These are phyloP conservation scores for Theristus sp. DNA, from an alignment of 2,888 invertebrate species.

Conservation along the genomic window DNA sequence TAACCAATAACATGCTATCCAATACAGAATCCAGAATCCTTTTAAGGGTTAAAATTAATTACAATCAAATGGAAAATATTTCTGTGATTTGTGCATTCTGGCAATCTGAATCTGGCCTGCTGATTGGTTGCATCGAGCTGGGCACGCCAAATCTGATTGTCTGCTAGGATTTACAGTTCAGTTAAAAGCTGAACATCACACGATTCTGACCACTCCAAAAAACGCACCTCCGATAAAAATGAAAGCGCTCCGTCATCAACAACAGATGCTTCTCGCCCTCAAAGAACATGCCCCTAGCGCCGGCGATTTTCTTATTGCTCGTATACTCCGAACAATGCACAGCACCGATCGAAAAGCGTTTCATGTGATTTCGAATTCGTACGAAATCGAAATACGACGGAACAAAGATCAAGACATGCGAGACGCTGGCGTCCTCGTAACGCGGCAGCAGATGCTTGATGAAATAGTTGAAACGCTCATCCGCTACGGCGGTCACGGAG, in stretches of 20 bases:
- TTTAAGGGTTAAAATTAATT: slow-evolving; percentile 20
- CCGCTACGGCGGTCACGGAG: slow-evolving; percentile 42
- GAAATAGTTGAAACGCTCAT: slow-evolving; percentile 66
- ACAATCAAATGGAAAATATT: background rate
- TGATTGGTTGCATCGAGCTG: no score
- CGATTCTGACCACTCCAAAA: background rate
- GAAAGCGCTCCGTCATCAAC: slow-evolving; percentile 78
- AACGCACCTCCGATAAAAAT: slow-evolving; percentile 49
- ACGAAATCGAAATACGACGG: slow-evolving; percentile 94
- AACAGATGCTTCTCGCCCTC: slow-evolving; percentile 73
- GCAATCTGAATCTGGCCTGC: no score
- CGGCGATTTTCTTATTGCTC: slow-evolving; percentile 39
- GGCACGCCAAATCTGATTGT: background rate
- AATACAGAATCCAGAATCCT: no score
- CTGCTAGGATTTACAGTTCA: no score
- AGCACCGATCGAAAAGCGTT: slow-evolving; percentile 47
- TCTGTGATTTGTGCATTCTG: no score
- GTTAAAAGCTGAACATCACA: no score
- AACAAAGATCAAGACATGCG: slow-evolving; percentile 69
- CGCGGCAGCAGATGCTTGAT: slow-evolving; percentile 31
- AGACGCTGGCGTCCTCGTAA: slow-evolving; percentile 49
- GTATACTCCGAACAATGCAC: slow-evolving; percentile 45
- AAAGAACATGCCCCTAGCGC: slow-evolving; percentile 78
- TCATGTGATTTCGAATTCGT: slow-evolving; percentile 13
- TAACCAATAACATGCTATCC: slow-evolving; percentile 15